phyloP scores from a whole-genome alignment of 2,113 vertebrate species.

The Varanus salvator region DNA sequence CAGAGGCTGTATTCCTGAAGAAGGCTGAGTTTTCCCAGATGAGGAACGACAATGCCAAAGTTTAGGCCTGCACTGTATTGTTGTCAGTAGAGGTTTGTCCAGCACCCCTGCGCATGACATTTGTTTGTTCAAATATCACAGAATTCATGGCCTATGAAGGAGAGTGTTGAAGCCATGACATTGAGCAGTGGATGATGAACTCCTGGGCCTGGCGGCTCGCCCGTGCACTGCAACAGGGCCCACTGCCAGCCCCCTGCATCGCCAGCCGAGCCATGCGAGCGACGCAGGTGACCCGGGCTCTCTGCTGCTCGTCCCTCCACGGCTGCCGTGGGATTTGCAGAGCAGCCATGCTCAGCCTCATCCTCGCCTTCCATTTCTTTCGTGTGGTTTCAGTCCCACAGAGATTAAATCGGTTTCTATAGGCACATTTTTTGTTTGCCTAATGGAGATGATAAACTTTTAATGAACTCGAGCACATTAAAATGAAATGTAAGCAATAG shows the following conservation, averaged over 20 bases:
- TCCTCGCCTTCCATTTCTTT: conserved; percentile 74
- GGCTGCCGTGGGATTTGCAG: conserved; percentile 53
- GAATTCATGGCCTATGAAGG: conserved; percentile 59
- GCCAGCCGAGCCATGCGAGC: conserved; percentile 53
- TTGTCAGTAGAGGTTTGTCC: conserved; percentile 72
- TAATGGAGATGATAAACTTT: conserved; percentile 84
- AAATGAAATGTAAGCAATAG: conserved; percentile 86
- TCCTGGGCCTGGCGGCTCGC: conserved; percentile 63
- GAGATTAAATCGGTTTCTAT: conserved; percentile 82
- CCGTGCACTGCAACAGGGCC: conserved; percentile 63
- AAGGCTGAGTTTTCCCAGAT: not conserved
- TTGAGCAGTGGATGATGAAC: conserved; percentile 72
- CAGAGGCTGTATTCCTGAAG: not conserved
- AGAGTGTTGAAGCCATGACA: conserved; percentile 72
- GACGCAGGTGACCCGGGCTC: conserved; percentile 63
- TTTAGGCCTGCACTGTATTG: conserved; percentile 29
- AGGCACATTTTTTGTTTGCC: conserved; percentile 73
- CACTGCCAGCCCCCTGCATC: conserved; percentile 60
- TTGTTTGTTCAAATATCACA: conserved; percentile 77
- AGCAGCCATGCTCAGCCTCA: conserved; percentile 61
- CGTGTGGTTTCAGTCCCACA: conserved; percentile 80
- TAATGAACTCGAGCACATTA: conserved; percentile 83
- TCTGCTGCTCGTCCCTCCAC: conserved; percentile 29
- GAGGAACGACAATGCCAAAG: conserved; percentile 22
- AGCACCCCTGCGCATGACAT: conserved; percentile 68